Evolutionary conservation across 2,797 vertebrate genomes (phyloP), one percentile per base, ranked within the genome.

Genomic region (Periophthalmus magnuspinnatus): DNA sequence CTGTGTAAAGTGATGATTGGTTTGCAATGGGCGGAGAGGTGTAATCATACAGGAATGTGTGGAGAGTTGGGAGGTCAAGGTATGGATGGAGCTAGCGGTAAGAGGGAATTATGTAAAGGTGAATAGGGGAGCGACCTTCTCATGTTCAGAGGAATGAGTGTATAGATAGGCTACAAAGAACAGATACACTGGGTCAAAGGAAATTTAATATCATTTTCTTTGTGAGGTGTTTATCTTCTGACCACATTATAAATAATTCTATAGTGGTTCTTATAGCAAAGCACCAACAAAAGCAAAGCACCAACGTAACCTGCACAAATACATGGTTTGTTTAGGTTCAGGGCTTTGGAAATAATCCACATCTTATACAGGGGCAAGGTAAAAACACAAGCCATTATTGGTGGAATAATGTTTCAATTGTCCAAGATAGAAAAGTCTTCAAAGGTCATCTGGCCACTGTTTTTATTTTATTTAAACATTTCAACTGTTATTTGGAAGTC

Each of bases 71-170:
- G 68, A 76, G 78, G 80, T 84, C 73, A 58, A 74, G 48, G 45
- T 21, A 65, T 36, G 34, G 58, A 36, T 22, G 24, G 74, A 74
- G 71, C 4, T 3, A 6, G 62, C 9, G 0, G 32, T 50, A 52
- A 11, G 36, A 58, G 48, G 58, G 58, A 83, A 80, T 85, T 66
- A 83, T 69, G 60, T 67, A 70, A 76, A 83, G 66, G 79, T 87
- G 76, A 85, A 80, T 70, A 74, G 70, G 74, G 71, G 66, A 78
- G 28, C 3, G 71, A 81, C 75, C 80, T 83, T 71, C 71, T 75
- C 69, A 50, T 75, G 71, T 76, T 75, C 24, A 21, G 57, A 67
- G 19, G 78, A 62, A 60, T 52, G 41, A 63, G 61, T 52, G 48
- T 32, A n/a, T 17, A 0, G 45, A 41, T 62, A 67, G n/a, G 4